Conservation (phyloP, 2,113 vertebrate species). For the Sapajus apella region DNA sequence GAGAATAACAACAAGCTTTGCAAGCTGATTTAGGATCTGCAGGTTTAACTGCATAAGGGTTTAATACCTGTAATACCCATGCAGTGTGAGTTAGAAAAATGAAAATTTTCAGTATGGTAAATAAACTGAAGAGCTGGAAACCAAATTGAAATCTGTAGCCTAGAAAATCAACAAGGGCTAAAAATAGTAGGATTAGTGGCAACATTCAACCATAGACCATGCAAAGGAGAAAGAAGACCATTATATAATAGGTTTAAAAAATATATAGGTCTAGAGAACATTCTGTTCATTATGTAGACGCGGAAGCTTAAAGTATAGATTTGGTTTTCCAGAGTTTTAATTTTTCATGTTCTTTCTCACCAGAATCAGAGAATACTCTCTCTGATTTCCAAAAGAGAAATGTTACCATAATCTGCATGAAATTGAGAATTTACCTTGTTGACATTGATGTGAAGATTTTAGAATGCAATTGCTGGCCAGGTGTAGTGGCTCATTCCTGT, state of each 20-base stretch:
- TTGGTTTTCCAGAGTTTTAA: background rate
- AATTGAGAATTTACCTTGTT: background rate
- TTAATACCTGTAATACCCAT: conserved; percentile 64
- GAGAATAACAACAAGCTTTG: conserved; percentile 48
- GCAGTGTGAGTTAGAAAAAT: conserved; percentile 59
- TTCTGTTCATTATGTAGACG: conserved; percentile 37
- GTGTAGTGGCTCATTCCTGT: no score
- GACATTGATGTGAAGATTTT: background rate
- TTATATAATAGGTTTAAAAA: conserved; percentile 16
- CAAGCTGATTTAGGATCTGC: conserved; percentile 56
- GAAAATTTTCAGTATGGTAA: conserved; percentile 70
- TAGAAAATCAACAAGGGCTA: conserved; percentile 79
- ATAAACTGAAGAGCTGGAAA: conserved; percentile 74
- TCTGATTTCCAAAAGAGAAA: conserved; percentile 24
- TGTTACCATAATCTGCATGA: background rate
- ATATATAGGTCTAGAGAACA: conserved; percentile 5
- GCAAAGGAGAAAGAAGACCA: conserved; percentile 61
- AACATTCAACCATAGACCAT: conserved; percentile 68
- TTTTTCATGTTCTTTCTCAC: background rate
- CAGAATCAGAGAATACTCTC: background rate
- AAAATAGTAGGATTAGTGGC: conserved; percentile 84
- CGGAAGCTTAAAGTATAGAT: conserved; percentile 24
- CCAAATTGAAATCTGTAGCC: conserved; percentile 76
- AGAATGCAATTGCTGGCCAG: background rate
- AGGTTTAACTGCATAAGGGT: conserved; percentile 51